These are phyloP conservation scores for Smithornis capensis DNA, from an alignment of 2,113 vertebrate genomes.

Conservation along the genomic window DNA sequence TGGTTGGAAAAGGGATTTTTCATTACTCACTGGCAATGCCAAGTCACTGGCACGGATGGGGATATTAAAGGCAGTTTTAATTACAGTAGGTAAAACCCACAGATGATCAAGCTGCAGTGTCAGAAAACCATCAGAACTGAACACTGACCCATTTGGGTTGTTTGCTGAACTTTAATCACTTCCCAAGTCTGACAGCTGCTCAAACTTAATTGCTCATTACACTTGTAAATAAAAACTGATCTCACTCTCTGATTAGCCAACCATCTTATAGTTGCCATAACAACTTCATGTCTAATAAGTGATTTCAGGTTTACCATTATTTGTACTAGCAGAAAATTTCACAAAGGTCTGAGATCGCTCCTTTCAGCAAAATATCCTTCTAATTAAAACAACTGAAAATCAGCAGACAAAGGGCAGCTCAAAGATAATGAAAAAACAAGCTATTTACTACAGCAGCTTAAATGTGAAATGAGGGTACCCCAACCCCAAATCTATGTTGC, in stretches of 20 bases:
- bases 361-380: slow-evolving; percentile 54
- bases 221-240: slow-evolving; percentile 71
- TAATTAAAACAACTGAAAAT: slow-evolving; percentile 35
- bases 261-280: slow-evolving; percentile 64
- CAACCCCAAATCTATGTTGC: neutral
- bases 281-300: slow-evolving; percentile 63
- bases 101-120: slow-evolving; percentile 16
- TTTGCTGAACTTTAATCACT: slow-evolving; percentile 65
- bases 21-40: neutral
- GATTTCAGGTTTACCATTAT: slow-evolving; percentile 63
- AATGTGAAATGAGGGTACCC: slow-evolving; percentile 12
- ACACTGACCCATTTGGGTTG: slow-evolving; percentile 54
- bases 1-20: neutral
- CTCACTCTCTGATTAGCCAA: slow-evolving; percentile 62
- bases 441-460: slow-evolving; percentile 46
- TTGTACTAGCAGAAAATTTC: slow-evolving; percentile 48
- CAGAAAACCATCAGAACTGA: slow-evolving; percentile 44
- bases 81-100: slow-evolving; percentile 21
- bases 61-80: slow-evolving; percentile 45
- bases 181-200: slow-evolving; percentile 67
- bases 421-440: slow-evolving; percentile 47
- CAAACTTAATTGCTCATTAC: slow-evolving; percentile 67
- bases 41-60: neutral
- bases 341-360: slow-evolving; percentile 55
- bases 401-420: slow-evolving; percentile 48